These are phyloP conservation scores for Chionoecetes opilio DNA, from an alignment of 1,140 invertebrate species.

Conservation along the genomic window DNA sequence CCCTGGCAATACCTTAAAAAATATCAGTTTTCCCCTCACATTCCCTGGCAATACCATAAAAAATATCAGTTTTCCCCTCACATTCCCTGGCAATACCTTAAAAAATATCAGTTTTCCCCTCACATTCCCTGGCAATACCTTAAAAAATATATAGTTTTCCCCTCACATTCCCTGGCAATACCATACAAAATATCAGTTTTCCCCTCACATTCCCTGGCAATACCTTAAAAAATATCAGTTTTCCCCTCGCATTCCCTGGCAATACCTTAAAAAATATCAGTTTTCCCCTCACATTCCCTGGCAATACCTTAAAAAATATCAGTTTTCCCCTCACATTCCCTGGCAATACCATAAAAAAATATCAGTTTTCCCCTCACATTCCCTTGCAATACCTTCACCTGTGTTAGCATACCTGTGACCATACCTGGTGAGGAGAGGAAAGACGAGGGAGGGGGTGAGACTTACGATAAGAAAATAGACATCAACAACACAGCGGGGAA, in stretches of 20 bases:
- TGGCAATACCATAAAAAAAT: background rate
- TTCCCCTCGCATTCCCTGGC: background rate
- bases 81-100: background rate
- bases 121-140: too few species aligned
- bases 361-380: too few species aligned
- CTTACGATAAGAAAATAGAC: background rate
- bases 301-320: too few species aligned
- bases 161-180: background rate
- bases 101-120: too few species aligned
- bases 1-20: too few species aligned
- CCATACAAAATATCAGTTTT: too few species aligned
- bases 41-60: too few species aligned
- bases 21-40: too few species aligned
- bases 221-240: background rate
- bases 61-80: too few species aligned
- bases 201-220: too few species aligned
- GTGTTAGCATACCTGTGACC: background rate
- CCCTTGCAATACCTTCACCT: background rate
- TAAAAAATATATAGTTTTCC: background rate
- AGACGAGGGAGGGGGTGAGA: background rate
- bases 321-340: background rate
- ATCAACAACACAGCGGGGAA: background rate
- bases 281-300: too few species aligned
- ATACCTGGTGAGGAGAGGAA: constrained; percentile 15
- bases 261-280: too few species aligned